Conservation (phyloP, 2,888 invertebrate species). For the Lycia hirtaria region DNA sequence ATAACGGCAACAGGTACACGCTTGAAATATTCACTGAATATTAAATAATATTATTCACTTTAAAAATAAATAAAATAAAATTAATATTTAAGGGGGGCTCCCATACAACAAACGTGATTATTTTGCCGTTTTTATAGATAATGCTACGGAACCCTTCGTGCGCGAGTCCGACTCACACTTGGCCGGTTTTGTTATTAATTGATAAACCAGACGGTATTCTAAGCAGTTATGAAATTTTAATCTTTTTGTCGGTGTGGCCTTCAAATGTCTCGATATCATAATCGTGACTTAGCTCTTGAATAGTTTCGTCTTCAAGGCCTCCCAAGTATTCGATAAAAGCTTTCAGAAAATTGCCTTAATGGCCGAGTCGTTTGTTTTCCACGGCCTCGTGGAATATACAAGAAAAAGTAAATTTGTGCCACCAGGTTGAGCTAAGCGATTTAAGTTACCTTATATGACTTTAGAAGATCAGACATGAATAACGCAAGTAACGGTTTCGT, state of each 20-base stretch:
- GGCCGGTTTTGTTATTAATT: constrained; percentile 15
- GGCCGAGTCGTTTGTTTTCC: constrained; percentile 11
- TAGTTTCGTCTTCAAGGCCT: constrained; percentile 18
- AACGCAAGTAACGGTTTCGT: constrained; percentile 21
- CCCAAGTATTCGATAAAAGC: constrained; percentile 1
- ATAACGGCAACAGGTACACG: too few relatives aligned
- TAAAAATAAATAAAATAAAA: too few relatives aligned
- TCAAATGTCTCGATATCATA: constrained; percentile 1
- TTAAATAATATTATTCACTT: too few relatives aligned
- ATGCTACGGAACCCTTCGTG: too few relatives aligned
- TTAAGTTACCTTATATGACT: constrained; percentile 17
- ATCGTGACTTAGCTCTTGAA: constrained; percentile 19
- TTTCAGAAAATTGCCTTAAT: constrained; percentile 21
- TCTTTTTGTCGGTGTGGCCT: constrained; percentile 9
- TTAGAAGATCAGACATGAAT: constrained; percentile 15
- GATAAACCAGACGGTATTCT: background rate
- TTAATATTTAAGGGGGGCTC: too few relatives aligned
- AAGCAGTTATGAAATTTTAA: background rate
- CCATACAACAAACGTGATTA: too few relatives aligned
- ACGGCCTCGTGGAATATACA: constrained; percentile 23
- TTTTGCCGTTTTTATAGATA: too few relatives aligned
- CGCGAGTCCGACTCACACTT: too few relatives aligned
- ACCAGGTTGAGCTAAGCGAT: constrained; percentile 19
- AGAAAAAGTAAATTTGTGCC: constrained; percentile 29
- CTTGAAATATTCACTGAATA: too few relatives aligned